Conservation (phyloP, 1,140 invertebrate species). For the Caenorhabditis briggsae region DNA sequence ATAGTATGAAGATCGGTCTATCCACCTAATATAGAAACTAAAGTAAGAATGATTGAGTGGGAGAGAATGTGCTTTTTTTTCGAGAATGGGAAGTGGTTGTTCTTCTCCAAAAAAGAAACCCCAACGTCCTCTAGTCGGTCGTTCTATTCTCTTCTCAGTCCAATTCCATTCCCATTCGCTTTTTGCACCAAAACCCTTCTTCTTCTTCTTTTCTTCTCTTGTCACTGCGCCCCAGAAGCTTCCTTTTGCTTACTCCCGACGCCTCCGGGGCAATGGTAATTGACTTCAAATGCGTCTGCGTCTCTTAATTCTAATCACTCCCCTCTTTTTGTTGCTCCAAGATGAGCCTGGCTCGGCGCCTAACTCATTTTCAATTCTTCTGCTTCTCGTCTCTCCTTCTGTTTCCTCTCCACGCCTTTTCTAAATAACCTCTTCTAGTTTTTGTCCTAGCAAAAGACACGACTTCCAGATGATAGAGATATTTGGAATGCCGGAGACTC, state of each 20-base stretch:
- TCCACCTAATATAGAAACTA: neutral
- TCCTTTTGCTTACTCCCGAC: constrained; percentile 13
- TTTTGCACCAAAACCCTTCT: neutral
- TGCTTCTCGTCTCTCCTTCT: neutral
- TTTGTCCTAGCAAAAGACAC: constrained; percentile 27
- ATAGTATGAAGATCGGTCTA: too few relatives aligned
- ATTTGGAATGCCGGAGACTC: neutral
- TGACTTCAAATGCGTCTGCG: constrained; percentile 40
- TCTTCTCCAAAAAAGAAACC: constrained; percentile 15
- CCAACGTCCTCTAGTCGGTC: constrained; percentile 7
- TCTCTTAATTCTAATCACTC: constrained; percentile 49
- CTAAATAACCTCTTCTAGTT: constrained; percentile 55
- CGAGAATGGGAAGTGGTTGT: constrained; percentile 17
- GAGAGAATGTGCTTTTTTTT: neutral
- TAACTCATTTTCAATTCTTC: constrained; percentile 49
- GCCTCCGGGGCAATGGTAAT: constrained; percentile 52
- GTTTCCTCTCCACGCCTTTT: neutral
- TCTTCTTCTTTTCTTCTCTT: constrained; percentile 1
- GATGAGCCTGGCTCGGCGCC: constrained; percentile 54
- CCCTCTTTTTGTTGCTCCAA: constrained; percentile 26
- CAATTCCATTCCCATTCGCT: constrained; percentile 52
- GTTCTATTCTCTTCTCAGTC: constrained; percentile 4
- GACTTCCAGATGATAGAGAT: neutral
- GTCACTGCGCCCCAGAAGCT: constrained; percentile 8
- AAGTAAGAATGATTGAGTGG: neutral